Evolutionary conservation across 2,888 invertebrate genomes (phyloP), one percentile per base, ranked within the genome.

Genomic region (Byasa hedistus): DNA sequence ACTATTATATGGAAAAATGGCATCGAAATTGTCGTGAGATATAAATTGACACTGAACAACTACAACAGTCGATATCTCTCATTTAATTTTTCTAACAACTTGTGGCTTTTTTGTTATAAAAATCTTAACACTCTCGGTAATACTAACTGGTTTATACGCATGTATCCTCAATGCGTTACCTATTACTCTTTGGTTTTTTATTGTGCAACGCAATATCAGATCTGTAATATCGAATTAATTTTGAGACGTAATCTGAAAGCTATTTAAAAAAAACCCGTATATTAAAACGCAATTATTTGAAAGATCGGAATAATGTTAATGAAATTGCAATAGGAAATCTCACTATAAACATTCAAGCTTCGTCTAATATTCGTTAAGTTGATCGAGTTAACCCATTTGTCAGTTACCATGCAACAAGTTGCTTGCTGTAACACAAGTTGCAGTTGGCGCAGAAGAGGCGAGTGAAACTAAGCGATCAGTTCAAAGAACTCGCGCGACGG

Each of bases 401-500:
- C 51, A 57, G 52, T 62, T 57, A 54, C 61, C 57, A 66, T 57
- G 55, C 64, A 67, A 68, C 61, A 23, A 59, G 60, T 56, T 44
- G 56, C 51, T 44, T 27, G 58, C 63, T 15, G 55, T 27, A 24
- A 27, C 57, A 57, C 54, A 57, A 27, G 58, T 44, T 66, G 58
- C 58, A 55, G 66, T 62, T 55, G 44, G 27, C 58, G 54, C 58
- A 59, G 62, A 59, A 61, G 64, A 59, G 61, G 19, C 58, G 54
- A 59, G 66, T 66, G 62, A 66, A 66, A 66, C 66, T 58, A 48
- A 62, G 51, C 66, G 21, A 66, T 32, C 62, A 66, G 66, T 66
- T 66, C 62, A 62, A 58, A 23, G 66, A 66, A 66, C 66, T 55
- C 66, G 48, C 12, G 57, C 62, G 48, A 21, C 58, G 62, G 66